A percentile compares a stretch with the other conserved stretches of the same genome.
phyloP scores from a whole-genome alignment of 2,888 invertebrate genomes.

The Carterocephalus palaemon region DNA sequence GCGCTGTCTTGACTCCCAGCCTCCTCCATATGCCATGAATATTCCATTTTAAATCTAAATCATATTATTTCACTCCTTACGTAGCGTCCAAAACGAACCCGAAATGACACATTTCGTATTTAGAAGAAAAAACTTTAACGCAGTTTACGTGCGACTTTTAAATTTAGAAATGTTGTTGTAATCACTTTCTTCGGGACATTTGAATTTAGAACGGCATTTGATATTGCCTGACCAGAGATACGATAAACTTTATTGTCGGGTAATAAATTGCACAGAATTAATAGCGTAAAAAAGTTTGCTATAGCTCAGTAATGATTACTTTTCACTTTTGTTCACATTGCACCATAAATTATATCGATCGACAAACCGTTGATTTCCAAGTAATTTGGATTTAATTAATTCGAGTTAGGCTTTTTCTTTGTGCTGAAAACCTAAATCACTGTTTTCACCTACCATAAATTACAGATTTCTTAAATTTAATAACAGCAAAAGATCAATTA shows the following conservation, averaged over 20 bases:
- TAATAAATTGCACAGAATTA: too few relatives aligned
- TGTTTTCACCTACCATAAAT: too few relatives aligned
- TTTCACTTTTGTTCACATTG: conserved; percentile 41
- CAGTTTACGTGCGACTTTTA: background rate
- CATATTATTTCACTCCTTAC: conserved; percentile 36
- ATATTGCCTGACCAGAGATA: too few relatives aligned
- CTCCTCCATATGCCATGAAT: conserved; percentile 71
- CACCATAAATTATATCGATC: conserved; percentile 44
- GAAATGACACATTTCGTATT: conserved; percentile 40
- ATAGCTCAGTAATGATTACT: conserved; percentile 26
- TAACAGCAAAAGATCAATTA: too few relatives aligned
- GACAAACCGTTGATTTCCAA: conserved; percentile 40
- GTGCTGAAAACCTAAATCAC: background rate
- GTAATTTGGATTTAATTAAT: background rate
- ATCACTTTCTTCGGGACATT: background rate
- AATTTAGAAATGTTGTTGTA: background rate
- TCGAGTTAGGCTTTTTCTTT: background rate
- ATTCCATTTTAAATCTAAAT: conserved; percentile 62
- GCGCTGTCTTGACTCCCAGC: conserved; percentile 50
- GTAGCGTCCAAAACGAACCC: conserved; percentile 44
- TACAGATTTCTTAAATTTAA: too few relatives aligned
- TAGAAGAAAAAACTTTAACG: conserved; percentile 18
- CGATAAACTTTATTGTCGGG: too few relatives aligned
- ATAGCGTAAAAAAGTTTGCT: conserved; percentile 1
- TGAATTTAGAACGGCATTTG: background rate